A percentile compares a stretch with the other conserved stretches of the same genome.
Evolutionary conservation across 2,113 vertebrate species (phyloP).

Genomic region (Neofelis nebulosa): DNA sequence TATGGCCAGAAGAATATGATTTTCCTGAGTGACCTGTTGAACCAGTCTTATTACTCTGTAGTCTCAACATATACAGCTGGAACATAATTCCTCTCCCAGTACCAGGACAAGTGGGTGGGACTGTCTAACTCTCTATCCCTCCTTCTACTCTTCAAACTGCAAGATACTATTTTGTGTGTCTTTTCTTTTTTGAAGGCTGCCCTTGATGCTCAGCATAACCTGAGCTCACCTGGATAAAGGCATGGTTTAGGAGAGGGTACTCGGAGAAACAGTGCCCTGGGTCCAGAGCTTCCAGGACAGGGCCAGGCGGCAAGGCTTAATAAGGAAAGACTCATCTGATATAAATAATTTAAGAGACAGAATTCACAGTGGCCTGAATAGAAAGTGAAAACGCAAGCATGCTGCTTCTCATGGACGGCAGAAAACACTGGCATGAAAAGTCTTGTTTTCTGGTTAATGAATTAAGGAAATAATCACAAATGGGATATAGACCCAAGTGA

Average conservation of each 20-base stretch:
- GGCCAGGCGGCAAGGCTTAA: not conserved
- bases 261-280: not conserved
- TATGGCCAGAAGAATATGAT: not conserved
- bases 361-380: not conserved
- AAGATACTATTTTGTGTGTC: not conserved
- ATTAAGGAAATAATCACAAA: slow-evolving; percentile 35
- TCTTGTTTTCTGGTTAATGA: slow-evolving; percentile 34
- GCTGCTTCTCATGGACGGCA: not conserved
- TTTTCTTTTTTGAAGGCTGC: not conserved
- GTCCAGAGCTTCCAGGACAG: not conserved
- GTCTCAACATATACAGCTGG: not conserved
- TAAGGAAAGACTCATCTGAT: not conserved
- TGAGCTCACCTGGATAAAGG: not conserved
- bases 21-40: slow-evolving; percentile 43
- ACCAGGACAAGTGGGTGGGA: not conserved
- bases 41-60: not conserved
- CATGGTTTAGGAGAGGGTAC: not conserved
- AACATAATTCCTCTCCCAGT: not conserved
- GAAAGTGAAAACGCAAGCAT: not conserved
- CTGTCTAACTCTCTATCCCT: not conserved
- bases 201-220: not conserved
- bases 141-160: not conserved
- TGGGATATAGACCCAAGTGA: not conserved
- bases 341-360: not conserved
- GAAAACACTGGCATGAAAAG: not conserved